Evolutionary conservation across 1,140 invertebrate species (phyloP).

Genomic region (Drosophila saltans): DNA sequence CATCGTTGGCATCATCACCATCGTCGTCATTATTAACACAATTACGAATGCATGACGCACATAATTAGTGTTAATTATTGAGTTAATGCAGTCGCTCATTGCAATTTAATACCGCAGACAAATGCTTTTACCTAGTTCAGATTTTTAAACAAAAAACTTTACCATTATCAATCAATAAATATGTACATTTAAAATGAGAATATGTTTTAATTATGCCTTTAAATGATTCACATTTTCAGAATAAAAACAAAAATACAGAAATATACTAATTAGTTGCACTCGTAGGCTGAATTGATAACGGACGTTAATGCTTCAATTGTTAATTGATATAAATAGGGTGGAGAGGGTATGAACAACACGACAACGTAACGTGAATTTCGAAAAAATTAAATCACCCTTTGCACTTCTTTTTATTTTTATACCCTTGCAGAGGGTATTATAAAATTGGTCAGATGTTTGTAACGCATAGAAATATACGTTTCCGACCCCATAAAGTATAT

Average conservation of each 20-base stretch:
- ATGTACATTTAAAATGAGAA: slow-evolving; percentile 50
- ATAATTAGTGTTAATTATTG: slow-evolving; percentile 77
- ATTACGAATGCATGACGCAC: slow-evolving; percentile 60
- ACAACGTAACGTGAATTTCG: too few relatives aligned
- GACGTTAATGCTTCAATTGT: not conserved
- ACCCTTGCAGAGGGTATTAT: too few relatives aligned
- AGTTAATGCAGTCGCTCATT: slow-evolving; percentile 73
- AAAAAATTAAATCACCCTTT: too few relatives aligned
- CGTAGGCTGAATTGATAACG: not conserved
- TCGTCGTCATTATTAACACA: slow-evolving; percentile 8
- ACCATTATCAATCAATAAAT: slow-evolving; percentile 35
- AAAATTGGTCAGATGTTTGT: too few relatives aligned
- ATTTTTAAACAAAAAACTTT: slow-evolving; percentile 29
- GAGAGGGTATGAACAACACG: not conserved
- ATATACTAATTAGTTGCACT: not conserved
- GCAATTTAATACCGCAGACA: slow-evolving; percentile 49
- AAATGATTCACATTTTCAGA: slow-evolving; percentile 61
- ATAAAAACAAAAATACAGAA: not conserved
- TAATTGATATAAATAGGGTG: not conserved
- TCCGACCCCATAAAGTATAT: too few relatives aligned
- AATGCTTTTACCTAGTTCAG: slow-evolving; percentile 13
- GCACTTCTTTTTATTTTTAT: too few relatives aligned
- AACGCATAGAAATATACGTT: too few relatives aligned
- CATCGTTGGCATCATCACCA: slow-evolving; percentile 7
- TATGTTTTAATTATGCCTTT: slow-evolving; percentile 72